Percentiles rank a stretch among this genome's conserved stretches.
phyloP scores from a whole-genome alignment of 1,140 invertebrate genomes.

The Bradynema listronoti region DNA sequence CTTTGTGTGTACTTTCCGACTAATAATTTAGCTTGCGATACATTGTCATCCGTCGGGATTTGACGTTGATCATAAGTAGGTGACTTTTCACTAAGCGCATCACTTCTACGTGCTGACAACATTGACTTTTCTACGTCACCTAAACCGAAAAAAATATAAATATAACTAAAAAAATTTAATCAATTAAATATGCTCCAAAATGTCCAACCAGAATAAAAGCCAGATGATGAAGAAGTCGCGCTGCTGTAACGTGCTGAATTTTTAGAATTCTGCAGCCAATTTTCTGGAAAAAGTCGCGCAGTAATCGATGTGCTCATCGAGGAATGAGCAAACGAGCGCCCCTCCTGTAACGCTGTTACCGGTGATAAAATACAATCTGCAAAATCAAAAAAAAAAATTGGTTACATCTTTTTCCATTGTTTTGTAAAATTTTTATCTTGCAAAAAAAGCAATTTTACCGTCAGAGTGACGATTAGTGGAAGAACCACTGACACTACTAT shows the following conservation, averaged over 20 bases:
- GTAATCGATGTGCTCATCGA: conserved; percentile 10
- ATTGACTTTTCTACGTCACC: too few species aligned
- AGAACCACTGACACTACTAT: conserved; percentile 13
- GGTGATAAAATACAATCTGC: background rate
- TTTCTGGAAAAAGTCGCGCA: conserved; percentile 2
- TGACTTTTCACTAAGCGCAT: too few species aligned
- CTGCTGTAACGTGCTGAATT: conserved; percentile 3
- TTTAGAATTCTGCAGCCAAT: background rate
- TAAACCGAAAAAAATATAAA: too few species aligned
- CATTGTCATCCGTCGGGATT: too few species aligned
- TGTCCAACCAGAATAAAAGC: conserved; percentile 28
- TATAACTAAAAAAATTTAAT: too few species aligned
- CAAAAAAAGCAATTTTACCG: too few species aligned
- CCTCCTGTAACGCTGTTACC: conserved; percentile 12
- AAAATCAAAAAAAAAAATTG: background rate
- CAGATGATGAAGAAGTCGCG: conserved; percentile 35
- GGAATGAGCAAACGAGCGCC: background rate
- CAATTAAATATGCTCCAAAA: too few species aligned
- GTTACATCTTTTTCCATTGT: background rate
- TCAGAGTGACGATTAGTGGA: conserved; percentile 8
- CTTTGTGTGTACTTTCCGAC: too few species aligned
- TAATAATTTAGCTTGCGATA: too few species aligned
- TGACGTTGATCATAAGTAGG: too few species aligned
- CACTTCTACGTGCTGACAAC: too few species aligned
- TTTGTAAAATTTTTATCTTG: too few species aligned